Base-by-base conservation (phyloP, 2,888 invertebrate species). In the Bimastos eiseni region DNA sequence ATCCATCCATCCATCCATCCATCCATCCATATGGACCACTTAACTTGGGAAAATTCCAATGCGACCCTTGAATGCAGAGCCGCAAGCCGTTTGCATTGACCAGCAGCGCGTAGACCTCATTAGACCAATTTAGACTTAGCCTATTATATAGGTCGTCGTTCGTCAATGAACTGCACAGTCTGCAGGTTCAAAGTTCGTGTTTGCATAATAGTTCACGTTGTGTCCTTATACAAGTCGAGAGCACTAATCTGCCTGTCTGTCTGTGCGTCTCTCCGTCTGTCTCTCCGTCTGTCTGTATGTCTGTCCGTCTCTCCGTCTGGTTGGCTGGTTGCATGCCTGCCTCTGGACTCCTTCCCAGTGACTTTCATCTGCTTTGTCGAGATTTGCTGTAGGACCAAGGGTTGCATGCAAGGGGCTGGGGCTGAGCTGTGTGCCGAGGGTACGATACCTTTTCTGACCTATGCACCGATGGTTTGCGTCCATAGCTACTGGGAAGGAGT, bases 1-100 rank as follows among this genome's bases (percentile, higher is more conserved):
- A 55, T n/a, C 70, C 70, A 70, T 70, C n/a, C 70, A n/a, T n/a
- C 70, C 70, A n/a, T 70, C 70, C 70, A 70, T 70, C 30, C 70
- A 70, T n/a, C 11, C 19, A 13, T 2, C 70, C 19, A 5, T 70
- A 17, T 70, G n/a, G 70, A n/a, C 21, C 24, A 24, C 1, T 49
- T 41, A 41, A 5, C 13, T 17, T 13, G 41, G 41, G 17, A 41
- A 41, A 41, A 41, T 41, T 41, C 41, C 15, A 41, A 41, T 17
- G 41, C 41, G 5, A 13, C 41, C 19, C 49, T 49, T 49, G 49
- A 21, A 49, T 24, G 49, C 49, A 19, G 24, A 6, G 49, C 49
- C 1, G 1, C 49, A 21, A 15, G 4, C 6, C 15, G 24, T 24
- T 24, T 24, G 19, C 24, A 15, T 21, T 13, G 49, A 24, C 49